These are phyloP conservation scores for Cephus nigrinus DNA, from an alignment of 2,888 invertebrate species.

Conservation along the genomic window DNA sequence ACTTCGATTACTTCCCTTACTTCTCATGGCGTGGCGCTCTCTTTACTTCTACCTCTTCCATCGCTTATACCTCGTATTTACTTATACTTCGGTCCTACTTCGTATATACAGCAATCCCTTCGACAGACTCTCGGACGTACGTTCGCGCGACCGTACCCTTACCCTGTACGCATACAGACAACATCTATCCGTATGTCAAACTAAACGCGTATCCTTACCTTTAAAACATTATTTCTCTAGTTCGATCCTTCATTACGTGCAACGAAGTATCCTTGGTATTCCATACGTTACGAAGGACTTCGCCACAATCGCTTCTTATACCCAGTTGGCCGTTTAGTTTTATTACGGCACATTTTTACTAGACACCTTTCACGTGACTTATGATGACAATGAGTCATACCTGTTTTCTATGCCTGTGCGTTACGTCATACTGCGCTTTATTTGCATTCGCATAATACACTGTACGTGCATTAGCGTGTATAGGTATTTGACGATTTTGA, in stretches of 20 bases:
- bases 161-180: neutral
- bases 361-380: neutral
- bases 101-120: neutral
- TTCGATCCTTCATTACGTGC: neutral
- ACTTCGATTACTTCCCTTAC: constrained; percentile 1
- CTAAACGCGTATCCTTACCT: neutral
- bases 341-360: neutral
- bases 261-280: neutral
- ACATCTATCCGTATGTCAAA: neutral
- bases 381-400: neutral
- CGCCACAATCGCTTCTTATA: neutral
- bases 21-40: neutral
- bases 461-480: neutral
- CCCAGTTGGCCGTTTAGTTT: neutral
- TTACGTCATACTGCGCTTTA: neutral
- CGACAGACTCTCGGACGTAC: neutral
- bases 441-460: neutral
- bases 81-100: neutral
- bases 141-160: neutral
- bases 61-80: neutral
- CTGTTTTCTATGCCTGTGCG: neutral
- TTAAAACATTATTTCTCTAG: neutral
- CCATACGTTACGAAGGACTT: neutral
- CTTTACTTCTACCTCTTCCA: neutral
- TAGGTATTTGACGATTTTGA: neutral